A percentile compares a stretch with the other conserved stretches of the same genome.
Conservation (phyloP, 2,888 invertebrate species). For the Drosophila prolongata region DNA sequence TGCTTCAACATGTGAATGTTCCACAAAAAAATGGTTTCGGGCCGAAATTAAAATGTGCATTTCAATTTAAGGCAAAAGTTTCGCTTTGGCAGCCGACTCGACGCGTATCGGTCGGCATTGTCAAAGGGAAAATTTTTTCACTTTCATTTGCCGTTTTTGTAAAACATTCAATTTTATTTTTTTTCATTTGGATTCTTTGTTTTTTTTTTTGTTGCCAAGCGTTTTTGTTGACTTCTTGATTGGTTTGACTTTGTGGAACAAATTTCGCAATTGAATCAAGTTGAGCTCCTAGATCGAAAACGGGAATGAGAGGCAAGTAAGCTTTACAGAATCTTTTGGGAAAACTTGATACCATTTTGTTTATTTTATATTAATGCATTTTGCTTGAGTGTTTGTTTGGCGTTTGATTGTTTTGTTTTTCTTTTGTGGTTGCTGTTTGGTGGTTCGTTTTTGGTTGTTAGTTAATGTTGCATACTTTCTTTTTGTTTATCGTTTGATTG, state of each 20-base stretch:
- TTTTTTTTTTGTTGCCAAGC: conserved; percentile 36
- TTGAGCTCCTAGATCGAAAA: conserved; percentile 85
- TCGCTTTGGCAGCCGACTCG: conserved; percentile 58
- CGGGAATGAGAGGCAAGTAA: conserved; percentile 85
- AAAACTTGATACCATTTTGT: conserved; percentile 84
- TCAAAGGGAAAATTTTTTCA: conserved; percentile 65
- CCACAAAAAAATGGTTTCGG: conserved; percentile 79
- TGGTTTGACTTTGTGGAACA: conserved; percentile 81
- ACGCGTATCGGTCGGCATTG: conserved; percentile 38
- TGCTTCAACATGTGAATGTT: conserved; percentile 84
- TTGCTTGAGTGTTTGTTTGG: conserved; percentile 44
- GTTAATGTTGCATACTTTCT: conserved; percentile 79
- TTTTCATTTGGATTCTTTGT: conserved; percentile 18
- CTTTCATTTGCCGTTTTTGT: conserved; percentile 65
- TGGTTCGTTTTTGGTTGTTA: conserved; percentile 73
- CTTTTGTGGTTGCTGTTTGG: conserved; percentile 53
- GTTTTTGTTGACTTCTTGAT: conserved; percentile 44
- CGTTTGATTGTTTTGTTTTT: conserved; percentile 55
- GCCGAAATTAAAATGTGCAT: conserved; percentile 66
- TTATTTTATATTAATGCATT: conserved; percentile 81
- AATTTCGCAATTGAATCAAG: conserved; percentile 84
- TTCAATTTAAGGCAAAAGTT: conserved; percentile 64
- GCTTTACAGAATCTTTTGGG: conserved; percentile 84
- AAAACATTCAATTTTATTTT: conserved; percentile 67
- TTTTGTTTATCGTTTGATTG: conserved; percentile 67